These are phyloP conservation scores for Norana najaformis DNA, from an alignment of 2,888 invertebrate species.

Conservation along the genomic window DNA sequence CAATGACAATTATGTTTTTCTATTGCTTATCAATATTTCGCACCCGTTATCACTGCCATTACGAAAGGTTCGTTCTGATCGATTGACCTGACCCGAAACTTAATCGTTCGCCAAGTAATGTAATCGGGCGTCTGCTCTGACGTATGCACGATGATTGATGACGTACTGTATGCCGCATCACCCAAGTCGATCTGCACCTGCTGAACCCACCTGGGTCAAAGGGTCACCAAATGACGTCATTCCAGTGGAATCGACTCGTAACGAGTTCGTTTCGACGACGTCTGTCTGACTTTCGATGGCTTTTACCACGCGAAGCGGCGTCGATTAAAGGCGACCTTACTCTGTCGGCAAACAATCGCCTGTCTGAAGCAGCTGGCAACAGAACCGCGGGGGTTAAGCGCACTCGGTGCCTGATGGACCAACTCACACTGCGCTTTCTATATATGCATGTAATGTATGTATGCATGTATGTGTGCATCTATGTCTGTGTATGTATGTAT, in stretches of 20 bases:
- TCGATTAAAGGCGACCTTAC: background rate
- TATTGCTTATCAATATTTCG: background rate
- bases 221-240: background rate
- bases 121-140: too few species aligned
- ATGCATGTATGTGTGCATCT: too few species aligned
- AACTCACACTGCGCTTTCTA: too few species aligned
- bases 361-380: background rate
- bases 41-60: too few species aligned
- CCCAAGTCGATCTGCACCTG: background rate
- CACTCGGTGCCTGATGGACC: background rate
- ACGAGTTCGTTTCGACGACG: background rate
- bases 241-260: background rate
- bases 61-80: too few species aligned
- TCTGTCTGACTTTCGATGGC: background rate
- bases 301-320: background rate
- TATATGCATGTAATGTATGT: too few species aligned
- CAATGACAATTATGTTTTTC: too few species aligned
- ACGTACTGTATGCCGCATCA: background rate
- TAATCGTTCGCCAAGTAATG: too few species aligned
- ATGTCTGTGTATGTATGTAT: too few species aligned
- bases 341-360: background rate
- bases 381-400: background rate
- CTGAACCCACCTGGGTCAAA: background rate
- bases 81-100: too few species aligned
- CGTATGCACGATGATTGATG: too few species aligned